phyloP scores from a whole-genome alignment of 2,888 invertebrate species.

The Deroplatys truncata region DNA sequence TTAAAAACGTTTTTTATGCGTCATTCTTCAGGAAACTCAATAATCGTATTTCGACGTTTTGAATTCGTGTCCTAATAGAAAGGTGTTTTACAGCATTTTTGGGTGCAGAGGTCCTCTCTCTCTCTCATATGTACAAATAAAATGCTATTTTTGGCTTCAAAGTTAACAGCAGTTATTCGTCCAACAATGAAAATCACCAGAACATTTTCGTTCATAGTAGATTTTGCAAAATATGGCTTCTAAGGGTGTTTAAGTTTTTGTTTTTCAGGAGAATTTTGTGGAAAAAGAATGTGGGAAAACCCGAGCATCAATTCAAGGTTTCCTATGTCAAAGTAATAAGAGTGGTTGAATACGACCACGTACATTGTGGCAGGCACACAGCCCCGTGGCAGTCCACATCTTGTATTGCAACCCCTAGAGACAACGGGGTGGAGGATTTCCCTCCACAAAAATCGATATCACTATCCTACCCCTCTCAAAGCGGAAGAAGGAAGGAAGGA shows the following conservation, averaged over 20 bases:
- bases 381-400: slow-evolving; percentile 12
- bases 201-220: no score
- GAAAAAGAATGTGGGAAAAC: not conserved
- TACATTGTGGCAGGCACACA: not conserved
- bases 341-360: not conserved
- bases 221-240: no score
- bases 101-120: no score
- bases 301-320: not conserved
- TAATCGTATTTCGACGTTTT: no score
- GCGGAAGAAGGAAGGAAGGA: not conserved
- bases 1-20: no score
- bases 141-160: no score
- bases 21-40: no score
- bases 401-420: slow-evolving; percentile 7
- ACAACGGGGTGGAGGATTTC: slow-evolving; percentile 5
- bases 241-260: not conserved
- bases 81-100: no score
- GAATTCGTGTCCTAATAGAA: no score
- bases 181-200: no score
- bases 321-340: not conserved
- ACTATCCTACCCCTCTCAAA: slow-evolving; percentile 2
- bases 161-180: no score
- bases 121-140: no score
- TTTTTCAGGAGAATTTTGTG: not conserved
- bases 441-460: slow-evolving; percentile 16